Conservation (phyloP, 2,113 vertebrate species). For the Bostrychus sinensis region DNA sequence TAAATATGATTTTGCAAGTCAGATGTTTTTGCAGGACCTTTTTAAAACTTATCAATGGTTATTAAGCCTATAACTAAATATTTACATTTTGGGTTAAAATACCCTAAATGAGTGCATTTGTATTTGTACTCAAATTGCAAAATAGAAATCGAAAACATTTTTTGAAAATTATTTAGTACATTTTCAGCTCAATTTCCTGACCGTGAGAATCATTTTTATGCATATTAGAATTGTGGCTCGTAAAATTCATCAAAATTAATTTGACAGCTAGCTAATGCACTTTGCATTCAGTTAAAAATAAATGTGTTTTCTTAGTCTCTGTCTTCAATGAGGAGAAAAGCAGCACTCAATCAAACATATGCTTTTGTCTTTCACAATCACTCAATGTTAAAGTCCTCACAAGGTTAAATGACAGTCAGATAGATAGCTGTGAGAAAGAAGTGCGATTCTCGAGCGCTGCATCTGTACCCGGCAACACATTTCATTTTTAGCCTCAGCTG, state of each 20-base stretch:
- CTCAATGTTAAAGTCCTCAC: slow-evolving; percentile 30
- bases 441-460: slow-evolving; percentile 18
- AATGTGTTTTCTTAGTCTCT: neutral
- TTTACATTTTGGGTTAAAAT: too few species aligned
- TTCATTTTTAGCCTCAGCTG: slow-evolving; percentile 59
- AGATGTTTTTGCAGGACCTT: too few species aligned
- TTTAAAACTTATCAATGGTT: too few species aligned
- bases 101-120: neutral
- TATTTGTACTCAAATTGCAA: slow-evolving; percentile 2
- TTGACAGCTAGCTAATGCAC: too few species aligned
- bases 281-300: too few species aligned
- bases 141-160: neutral
- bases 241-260: neutral
- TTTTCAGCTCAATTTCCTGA: neutral
- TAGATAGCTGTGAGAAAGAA: slow-evolving; percentile 23
- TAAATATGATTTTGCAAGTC: too few species aligned
- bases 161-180: neutral
- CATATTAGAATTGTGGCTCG: neutral
- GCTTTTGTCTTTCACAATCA: neutral
- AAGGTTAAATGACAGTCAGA: slow-evolving; percentile 34
- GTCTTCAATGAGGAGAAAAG: neutral
- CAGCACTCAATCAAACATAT: neutral
- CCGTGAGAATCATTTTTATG: neutral
- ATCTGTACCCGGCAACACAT: slow-evolving; percentile 43
- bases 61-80: too few species aligned